Evolutionary conservation across 2,888 invertebrate genomes (phyloP).

Genomic region (Epinotia brunnichana): DNA sequence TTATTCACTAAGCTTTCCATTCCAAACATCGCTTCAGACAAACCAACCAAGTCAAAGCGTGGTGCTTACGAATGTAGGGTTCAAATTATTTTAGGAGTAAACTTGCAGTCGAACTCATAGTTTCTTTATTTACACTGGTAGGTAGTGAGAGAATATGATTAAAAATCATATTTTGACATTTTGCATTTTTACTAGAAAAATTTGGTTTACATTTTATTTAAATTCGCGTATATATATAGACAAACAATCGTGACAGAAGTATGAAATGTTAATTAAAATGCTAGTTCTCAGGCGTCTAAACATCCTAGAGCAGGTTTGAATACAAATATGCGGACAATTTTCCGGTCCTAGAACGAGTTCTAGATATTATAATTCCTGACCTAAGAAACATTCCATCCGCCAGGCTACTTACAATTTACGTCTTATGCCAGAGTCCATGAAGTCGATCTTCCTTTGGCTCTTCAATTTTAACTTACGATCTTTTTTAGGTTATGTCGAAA

Average conservation of each 20-base stretch:
- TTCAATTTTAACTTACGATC: background rate
- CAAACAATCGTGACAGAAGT: background rate
- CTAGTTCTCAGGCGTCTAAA: background rate
- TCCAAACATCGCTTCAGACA: too few species aligned
- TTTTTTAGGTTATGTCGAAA: background rate
- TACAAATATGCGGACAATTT: slow-evolving; percentile 19
- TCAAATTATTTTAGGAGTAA: background rate
- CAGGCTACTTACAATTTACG: background rate
- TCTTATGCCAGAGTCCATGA: background rate
- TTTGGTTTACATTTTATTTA: too few species aligned
- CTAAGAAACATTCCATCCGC: slow-evolving; percentile 11
- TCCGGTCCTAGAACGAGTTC: slow-evolving; percentile 6
- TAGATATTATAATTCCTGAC: slow-evolving; percentile 3
- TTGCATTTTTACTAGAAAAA: too few species aligned
- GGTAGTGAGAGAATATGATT: too few species aligned
- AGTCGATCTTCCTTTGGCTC: background rate
- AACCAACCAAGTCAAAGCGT: background rate
- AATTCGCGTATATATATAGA: too few species aligned
- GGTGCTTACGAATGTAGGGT: background rate
- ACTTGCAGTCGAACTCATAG: too few species aligned
- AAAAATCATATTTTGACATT: too few species aligned
- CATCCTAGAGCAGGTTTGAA: slow-evolving; percentile 12
- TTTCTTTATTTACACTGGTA: too few species aligned
- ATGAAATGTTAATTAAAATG: background rate
- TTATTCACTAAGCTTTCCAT: too few species aligned